A percentile compares a stretch with the other conserved stretches of the same genome.
These are phyloP conservation scores for Hetaerina americana DNA, from an alignment of 1,140 invertebrate species.

Conservation along the genomic window DNA sequence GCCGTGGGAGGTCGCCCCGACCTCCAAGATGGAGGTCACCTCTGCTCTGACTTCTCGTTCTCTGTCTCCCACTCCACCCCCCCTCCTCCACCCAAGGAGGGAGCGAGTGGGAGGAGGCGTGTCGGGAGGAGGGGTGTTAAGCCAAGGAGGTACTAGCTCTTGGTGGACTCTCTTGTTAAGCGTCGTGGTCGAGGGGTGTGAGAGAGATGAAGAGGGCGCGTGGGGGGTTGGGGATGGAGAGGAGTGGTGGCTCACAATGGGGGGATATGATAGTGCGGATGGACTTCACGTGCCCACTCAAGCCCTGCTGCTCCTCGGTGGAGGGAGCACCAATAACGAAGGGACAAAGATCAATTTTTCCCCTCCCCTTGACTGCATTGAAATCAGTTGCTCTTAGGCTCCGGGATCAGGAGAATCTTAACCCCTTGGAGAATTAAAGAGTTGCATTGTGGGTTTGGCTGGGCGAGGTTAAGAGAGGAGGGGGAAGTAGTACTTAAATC, in stretches of 20 bases:
- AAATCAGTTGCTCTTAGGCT: background rate
- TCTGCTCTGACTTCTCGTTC: too few species aligned
- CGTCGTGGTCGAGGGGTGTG: too few species aligned
- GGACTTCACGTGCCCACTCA: background rate
- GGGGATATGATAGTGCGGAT: background rate
- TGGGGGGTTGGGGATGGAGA: too few species aligned
- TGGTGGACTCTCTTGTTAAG: too few species aligned
- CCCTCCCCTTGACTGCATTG: background rate
- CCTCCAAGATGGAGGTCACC: background rate
- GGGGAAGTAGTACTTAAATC: background rate
- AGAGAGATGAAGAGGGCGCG: background rate
- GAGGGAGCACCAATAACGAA: background rate
- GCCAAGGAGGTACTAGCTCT: too few species aligned
- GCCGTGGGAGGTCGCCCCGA: background rate
- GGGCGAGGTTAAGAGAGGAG: too few species aligned
- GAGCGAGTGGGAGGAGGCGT: background rate
- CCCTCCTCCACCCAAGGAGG: background rate
- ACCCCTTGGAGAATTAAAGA: background rate
- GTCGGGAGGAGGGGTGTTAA: too few species aligned
- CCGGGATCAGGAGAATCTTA: background rate
- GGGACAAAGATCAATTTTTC: background rate
- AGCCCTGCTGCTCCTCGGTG: background rate
- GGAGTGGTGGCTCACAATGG: too few species aligned
- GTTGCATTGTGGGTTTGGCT: background rate
- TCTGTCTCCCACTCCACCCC: too few species aligned